Evolutionary conservation across 2,797 vertebrate genomes (phyloP).

Genomic region (Sciurus vulgaris): DNA sequence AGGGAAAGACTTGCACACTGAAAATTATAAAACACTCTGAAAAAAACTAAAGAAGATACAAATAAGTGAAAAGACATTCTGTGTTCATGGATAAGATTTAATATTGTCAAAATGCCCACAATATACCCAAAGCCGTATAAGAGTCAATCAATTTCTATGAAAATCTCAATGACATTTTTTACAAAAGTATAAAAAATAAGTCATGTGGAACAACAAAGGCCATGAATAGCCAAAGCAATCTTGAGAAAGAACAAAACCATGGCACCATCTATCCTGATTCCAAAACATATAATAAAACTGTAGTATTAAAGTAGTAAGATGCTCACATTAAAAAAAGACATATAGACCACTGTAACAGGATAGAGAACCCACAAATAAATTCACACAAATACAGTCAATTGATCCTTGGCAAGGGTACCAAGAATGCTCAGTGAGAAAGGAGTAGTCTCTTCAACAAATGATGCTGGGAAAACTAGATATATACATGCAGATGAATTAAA

Average conservation of each 20-base stretch:
- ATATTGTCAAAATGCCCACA: background rate
- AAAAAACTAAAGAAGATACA: background rate
- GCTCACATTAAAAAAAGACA: background rate
- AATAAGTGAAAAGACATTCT: background rate
- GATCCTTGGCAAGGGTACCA: background rate
- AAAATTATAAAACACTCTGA: background rate
- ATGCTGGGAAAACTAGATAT: background rate
- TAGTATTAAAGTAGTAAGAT: background rate
- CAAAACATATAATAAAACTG: background rate
- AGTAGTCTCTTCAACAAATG: background rate
- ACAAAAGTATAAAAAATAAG: background rate
- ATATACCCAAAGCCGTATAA: background rate
- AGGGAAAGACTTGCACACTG: background rate
- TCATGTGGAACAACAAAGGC: background rate
- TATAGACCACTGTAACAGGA: background rate
- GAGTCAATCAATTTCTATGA: background rate
- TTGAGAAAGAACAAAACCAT: slow-evolving; percentile 1
- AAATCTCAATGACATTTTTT: background rate
- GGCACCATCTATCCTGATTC: background rate
- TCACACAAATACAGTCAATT: background rate
- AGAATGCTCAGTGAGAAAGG: background rate
- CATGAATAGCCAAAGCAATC: background rate
- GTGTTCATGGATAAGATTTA: background rate
- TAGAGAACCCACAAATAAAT: background rate
- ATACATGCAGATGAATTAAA: background rate